A percentile compares a stretch with the other conserved stretches of the same genome.
Evolutionary conservation across 1,140 invertebrate genomes (phyloP).

Genomic region (Procambarus virginalis): DNA sequence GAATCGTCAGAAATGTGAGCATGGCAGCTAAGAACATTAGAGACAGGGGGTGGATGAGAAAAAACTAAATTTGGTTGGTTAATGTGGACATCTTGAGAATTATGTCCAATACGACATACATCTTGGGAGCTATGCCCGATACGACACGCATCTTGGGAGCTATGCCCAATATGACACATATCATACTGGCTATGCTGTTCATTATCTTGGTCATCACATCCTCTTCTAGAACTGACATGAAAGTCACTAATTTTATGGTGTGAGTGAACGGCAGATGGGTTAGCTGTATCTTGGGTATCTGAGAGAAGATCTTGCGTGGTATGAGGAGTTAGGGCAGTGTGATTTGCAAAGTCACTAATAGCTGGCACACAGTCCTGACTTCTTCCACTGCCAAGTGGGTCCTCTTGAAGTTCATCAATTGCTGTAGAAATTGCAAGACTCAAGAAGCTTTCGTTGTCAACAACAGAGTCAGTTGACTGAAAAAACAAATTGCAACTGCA

Average conservation of each 20-base stretch:
- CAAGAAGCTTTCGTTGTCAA: slow-evolving; percentile 73
- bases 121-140: slow-evolving; percentile 22
- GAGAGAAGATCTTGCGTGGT: not conserved
- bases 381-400: slow-evolving; percentile 33
- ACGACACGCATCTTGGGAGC: slow-evolving; percentile 20
- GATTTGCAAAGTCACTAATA: slow-evolving; percentile 22
- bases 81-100: slow-evolving; percentile 36
- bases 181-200: slow-evolving; percentile 51
- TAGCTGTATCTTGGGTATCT: slow-evolving; percentile 28
- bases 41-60: slow-evolving; percentile 21
- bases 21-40: slow-evolving; percentile 21
- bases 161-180: slow-evolving; percentile 17
- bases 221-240: slow-evolving; percentile 39
- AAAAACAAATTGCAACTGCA: slow-evolving; percentile 17
- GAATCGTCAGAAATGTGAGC: slow-evolving; percentile 49
- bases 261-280: not conserved
- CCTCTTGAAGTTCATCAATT: slow-evolving; percentile 72
- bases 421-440: slow-evolving; percentile 74
- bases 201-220: slow-evolving; percentile 32
- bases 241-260: slow-evolving; percentile 54
- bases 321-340: slow-evolving; percentile 26
- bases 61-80: slow-evolving; percentile 47
- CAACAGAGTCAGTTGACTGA: slow-evolving; percentile 71
- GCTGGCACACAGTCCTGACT: slow-evolving; percentile 8
- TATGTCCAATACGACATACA: slow-evolving; percentile 4